phyloP scores from a whole-genome alignment of 2,797 vertebrate species.

The Clarias platycephalus region DNA sequence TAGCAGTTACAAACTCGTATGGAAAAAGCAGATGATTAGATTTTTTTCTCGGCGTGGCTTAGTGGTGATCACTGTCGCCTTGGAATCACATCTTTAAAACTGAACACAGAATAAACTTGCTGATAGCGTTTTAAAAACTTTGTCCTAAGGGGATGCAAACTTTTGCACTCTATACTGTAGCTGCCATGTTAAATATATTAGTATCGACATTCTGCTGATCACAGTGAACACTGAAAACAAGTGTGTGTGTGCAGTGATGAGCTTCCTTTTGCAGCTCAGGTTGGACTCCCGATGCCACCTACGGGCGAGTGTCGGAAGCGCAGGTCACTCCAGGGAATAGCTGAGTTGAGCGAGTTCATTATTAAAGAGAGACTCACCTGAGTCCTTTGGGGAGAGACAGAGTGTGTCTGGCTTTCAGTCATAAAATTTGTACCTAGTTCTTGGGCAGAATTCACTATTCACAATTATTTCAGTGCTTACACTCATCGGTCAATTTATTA shows the following conservation, averaged over 20 bases:
- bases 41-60: no score
- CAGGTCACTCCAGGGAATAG: slow-evolving; percentile 59
- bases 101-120: neutral
- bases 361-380: slow-evolving; percentile 45
- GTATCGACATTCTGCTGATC: slow-evolving; percentile 38
- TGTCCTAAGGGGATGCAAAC: neutral
- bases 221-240: slow-evolving; percentile 51
- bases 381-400: neutral
- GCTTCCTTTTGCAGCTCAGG: slow-evolving; percentile 40
- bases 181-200: neutral
- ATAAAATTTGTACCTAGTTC: neutral
- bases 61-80: no score
- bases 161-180: neutral
- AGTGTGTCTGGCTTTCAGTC: neutral
- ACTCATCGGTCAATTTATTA: neutral
- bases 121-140: neutral
- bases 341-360: slow-evolving; percentile 66
- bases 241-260: neutral
- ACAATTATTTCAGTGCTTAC: neutral
- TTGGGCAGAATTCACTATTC: no score
- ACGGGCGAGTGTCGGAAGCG: slow-evolving; percentile 56
- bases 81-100: neutral
- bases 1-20: neutral
- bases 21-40: neutral
- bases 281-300: slow-evolving; percentile 61